phyloP scores from a whole-genome alignment of 2,113 vertebrate genomes.

The Caretta caretta region DNA sequence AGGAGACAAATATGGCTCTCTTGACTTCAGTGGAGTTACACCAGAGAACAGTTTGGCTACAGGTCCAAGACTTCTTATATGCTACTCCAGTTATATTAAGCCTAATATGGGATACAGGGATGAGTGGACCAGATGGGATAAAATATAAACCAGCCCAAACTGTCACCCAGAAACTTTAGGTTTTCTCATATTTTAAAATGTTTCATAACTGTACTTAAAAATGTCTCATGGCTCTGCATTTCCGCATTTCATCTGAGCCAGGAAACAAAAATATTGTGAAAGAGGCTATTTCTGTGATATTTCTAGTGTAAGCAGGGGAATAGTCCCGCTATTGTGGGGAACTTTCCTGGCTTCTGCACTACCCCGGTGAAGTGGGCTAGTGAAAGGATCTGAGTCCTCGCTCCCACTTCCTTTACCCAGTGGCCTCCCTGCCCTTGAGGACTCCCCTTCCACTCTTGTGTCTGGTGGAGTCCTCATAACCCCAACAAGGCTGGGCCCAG shows the following conservation, averaged over 20 bases:
- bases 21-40: background rate
- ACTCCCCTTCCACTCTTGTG: too few species aligned
- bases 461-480: too few species aligned
- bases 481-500: too few species aligned
- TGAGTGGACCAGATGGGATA: accelerated
- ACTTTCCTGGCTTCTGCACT: too few species aligned
- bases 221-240: background rate
- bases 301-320: background rate
- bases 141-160: background rate
- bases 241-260: background rate
- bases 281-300: background rate
- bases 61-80: background rate
- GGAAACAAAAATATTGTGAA: background rate
- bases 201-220: background rate
- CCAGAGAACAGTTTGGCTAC: background rate
- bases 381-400: too few species aligned
- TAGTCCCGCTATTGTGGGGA: too few species aligned
- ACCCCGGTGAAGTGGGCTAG: too few species aligned
- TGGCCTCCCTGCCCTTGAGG: too few species aligned
- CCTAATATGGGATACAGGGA: accelerated
- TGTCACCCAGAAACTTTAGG: background rate
- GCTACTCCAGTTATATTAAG: background rate
- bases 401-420: too few species aligned
- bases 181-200: accelerated
- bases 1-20: background rate